These are phyloP conservation scores for Okamejei kenojei DNA, from an alignment of 2,797 vertebrate species.

Conservation along the genomic window DNA sequence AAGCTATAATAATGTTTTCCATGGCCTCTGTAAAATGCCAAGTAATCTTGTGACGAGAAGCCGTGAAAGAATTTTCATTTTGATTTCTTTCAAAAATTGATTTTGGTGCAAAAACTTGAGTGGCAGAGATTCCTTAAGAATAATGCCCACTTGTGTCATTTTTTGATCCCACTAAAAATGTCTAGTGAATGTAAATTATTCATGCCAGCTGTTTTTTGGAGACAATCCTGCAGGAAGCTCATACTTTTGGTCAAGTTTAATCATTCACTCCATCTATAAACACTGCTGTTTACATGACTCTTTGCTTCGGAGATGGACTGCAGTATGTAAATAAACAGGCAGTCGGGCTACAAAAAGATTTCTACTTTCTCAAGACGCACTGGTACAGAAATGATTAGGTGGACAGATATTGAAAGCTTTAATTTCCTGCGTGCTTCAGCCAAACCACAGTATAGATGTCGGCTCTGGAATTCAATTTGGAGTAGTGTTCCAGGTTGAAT, in stretches of 20 bases:
- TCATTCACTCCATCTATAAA: slow-evolving; percentile 28
- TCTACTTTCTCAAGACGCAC: not conserved
- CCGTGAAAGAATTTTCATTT: not conserved
- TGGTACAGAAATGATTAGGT: slow-evolving; percentile 15
- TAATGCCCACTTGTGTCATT: not conserved
- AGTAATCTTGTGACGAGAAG: not conserved
- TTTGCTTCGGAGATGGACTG: slow-evolving; percentile 14
- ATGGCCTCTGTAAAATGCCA: not conserved
- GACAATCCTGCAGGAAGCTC: not conserved
- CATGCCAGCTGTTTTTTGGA: not conserved
- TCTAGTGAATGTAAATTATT: not conserved
- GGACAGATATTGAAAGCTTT: not conserved
- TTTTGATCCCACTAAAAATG: not conserved
- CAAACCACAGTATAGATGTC: not conserved
- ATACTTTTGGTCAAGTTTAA: not conserved
- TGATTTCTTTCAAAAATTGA: not conserved
- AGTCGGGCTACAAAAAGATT: not conserved
- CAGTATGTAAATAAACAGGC: slow-evolving; percentile 28
- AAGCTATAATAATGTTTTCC: not conserved
- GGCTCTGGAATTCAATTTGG: not conserved
- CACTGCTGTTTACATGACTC: slow-evolving; percentile 4
- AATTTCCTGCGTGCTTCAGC: not conserved
- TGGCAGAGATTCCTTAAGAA: not conserved
- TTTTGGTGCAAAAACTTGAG: not conserved
- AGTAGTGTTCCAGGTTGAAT: not conserved